Evolutionary conservation across 2,888 invertebrate species (phyloP), one percentile per base, ranked within the genome.

Genomic region (Synanthedon vespiformis): DNA sequence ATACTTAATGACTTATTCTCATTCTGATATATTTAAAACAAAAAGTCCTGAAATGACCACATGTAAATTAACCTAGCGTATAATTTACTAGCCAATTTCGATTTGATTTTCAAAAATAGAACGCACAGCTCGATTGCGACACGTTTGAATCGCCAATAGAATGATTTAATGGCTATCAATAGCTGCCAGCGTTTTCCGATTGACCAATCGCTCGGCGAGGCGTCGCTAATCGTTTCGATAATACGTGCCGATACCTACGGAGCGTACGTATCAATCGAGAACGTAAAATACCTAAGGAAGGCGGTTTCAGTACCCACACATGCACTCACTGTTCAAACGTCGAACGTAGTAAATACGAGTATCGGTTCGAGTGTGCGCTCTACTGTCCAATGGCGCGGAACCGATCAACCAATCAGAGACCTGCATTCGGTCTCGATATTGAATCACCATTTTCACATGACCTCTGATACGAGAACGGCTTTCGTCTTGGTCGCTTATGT

Each of bases 321-420:
- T 63, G 47, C 34, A 44, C 14, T 59, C 51, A 65, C 58, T 58
- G 55, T 64, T 67, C 58, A 68, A 72, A 77, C 71, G 73, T 80
- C 77, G 74, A 80, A 72, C 74, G 69, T 67, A 54, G 67, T 74
- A 69, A 68, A 61, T 63, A 61, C 61, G 59, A 53, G 63, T 80
- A 79, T 80, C 81, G 88, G 88, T 88, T 89, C 89, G 89, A 89
- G 89, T 89, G 82, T 89, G 89, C 89, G 89, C 89, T 58, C 61
- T 74, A 66, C 68, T 70, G 65, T 68, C 87, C 88, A 86, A 88
- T 88, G 74, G 84, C 80, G 82, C 79, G 75, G 80, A 88, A 87
- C 90, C 90, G 89, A 90, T 90, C 89, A 82, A 64, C 87, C 86
- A 86, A 87, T 87, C 69, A 67, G 65, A 59, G 61, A 60, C 61